Conservation (phyloP, 2,113 vertebrate species). For the Ctenodactylus gundi region DNA sequence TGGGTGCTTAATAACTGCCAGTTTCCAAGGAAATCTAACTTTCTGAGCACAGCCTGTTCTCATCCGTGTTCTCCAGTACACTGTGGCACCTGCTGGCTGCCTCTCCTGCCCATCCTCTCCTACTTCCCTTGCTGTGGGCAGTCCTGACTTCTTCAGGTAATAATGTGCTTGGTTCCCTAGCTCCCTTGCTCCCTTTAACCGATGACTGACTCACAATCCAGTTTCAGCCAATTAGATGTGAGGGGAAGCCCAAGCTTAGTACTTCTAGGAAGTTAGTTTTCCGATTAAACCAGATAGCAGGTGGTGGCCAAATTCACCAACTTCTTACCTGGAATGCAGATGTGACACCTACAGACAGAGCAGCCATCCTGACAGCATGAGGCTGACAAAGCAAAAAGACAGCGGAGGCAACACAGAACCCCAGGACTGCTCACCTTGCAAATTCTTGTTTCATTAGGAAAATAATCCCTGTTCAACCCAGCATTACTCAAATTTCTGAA, state of each 20-base stretch:
- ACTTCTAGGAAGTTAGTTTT: not conserved
- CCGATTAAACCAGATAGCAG: not conserved
- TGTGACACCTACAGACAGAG: not conserved
- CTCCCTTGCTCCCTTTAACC: no score
- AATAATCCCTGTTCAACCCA: not conserved
- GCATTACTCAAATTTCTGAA: slow-evolving; percentile 10
- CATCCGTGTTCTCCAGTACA: not conserved
- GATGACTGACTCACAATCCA: not conserved
- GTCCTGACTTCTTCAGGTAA: not conserved
- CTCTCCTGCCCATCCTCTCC: not conserved
- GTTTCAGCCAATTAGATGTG: not conserved
- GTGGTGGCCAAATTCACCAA: not conserved
- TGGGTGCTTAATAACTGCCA: not conserved
- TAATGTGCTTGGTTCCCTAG: not conserved
- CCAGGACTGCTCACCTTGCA: not conserved
- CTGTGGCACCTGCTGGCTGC: not conserved
- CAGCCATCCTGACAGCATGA: not conserved
- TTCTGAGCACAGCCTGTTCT: not conserved
- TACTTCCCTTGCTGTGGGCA: not conserved
- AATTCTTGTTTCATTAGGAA: not conserved
- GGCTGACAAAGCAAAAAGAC: not conserved
- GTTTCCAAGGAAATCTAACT: not conserved
- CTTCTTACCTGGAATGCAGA: slow-evolving; percentile 27
- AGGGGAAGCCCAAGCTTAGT: not conserved
- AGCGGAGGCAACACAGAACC: not conserved